phyloP scores from a whole-genome alignment of 2,888 invertebrate genomes.

The Lasius fuliginosus region DNA sequence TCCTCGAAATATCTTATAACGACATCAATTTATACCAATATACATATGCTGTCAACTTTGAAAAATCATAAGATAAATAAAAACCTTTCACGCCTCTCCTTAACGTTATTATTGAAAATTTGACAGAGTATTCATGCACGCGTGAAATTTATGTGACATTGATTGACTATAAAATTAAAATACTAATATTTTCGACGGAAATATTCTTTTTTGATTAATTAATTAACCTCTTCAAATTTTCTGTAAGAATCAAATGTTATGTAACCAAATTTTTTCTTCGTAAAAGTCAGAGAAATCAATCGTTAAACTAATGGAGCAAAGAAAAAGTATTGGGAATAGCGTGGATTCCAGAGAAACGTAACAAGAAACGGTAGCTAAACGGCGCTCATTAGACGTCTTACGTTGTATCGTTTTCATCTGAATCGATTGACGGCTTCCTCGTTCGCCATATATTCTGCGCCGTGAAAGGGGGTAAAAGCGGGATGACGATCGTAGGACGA shows the following conservation, averaged over 20 bases:
- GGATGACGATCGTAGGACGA: constrained; percentile 73
- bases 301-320: not conserved
- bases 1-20: not conserved
- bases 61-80: not conserved
- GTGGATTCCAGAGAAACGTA: constrained; percentile 20
- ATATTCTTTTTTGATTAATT: not conserved
- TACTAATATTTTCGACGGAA: not conserved
- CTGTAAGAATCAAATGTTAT: not conserved
- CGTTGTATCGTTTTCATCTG: constrained; percentile 40
- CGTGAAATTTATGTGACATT: not conserved
- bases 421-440: constrained; percentile 41
- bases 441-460: constrained; percentile 55
- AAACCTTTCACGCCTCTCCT: not conserved
- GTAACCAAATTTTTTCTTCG: not conserved
- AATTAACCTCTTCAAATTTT: not conserved
- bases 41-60: not conserved
- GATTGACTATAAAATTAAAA: not conserved
- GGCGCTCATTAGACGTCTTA: constrained; percentile 46
- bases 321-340: constrained; percentile 7
- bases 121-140: not conserved
- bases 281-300: not conserved
- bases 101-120: not conserved
- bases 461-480: constrained; percentile 53
- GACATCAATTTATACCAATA: not conserved
- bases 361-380: constrained; percentile 33